Percentiles rank a stretch among this genome's conserved stretches.
phyloP scores from a whole-genome alignment of 2,888 invertebrate species.

The Hirtodrosophila cameraria region DNA sequence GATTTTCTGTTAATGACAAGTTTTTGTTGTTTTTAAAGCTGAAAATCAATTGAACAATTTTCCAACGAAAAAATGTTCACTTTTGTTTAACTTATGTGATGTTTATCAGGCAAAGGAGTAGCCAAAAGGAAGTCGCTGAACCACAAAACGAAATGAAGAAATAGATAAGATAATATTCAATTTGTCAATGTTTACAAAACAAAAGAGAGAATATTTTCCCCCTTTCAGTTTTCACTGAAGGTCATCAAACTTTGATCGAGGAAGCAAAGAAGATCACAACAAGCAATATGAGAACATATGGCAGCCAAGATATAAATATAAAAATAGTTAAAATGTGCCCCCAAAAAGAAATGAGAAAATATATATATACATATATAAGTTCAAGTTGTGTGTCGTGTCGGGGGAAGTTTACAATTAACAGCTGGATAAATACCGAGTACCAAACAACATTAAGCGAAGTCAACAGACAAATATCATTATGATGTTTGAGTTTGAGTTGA shows the following conservation, averaged over 20 bases:
- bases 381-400: constrained; percentile 6
- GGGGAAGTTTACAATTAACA: constrained; percentile 65
- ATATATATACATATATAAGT: not conserved
- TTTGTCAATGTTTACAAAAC: constrained; percentile 55
- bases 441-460: constrained; percentile 9
- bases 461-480: not conserved
- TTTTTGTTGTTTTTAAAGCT: constrained; percentile 15
- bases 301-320: constrained; percentile 11
- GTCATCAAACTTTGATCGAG: constrained; percentile 67
- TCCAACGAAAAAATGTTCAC: constrained; percentile 20
- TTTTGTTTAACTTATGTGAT: constrained; percentile 8
- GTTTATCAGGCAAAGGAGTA: constrained; percentile 14
- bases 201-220: constrained; percentile 14
- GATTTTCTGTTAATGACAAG: constrained; percentile 34
- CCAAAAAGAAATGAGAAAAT: constrained; percentile 21
- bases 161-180: constrained; percentile 30
- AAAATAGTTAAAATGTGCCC: constrained; percentile 54
- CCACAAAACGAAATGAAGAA: not conserved
- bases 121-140: not conserved
- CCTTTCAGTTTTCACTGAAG: constrained; percentile 43
- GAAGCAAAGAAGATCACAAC: constrained; percentile 10
- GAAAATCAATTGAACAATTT: constrained; percentile 51
- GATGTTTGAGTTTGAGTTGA: constrained; percentile 17
- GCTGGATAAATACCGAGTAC: constrained; percentile 60
- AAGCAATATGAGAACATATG: constrained; percentile 38